Percentiles rank a stretch among this genome's conserved stretches.
These are phyloP conservation scores for Nothocercus nigrocapillus DNA, from an alignment of 2,113 vertebrate species.

Conservation along the genomic window DNA sequence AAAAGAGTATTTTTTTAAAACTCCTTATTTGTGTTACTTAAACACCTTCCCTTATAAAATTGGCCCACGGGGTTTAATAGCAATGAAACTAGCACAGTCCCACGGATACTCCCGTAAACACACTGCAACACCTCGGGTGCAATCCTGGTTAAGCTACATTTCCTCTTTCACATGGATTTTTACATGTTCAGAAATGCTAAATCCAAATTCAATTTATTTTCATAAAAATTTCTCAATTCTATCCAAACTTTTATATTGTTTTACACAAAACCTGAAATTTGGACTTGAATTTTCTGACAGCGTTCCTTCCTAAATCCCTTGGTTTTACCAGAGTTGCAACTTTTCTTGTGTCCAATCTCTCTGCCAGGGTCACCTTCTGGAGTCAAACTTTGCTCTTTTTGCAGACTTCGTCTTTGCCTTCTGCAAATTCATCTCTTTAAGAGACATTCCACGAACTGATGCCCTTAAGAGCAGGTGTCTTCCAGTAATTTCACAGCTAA, in stretches of 20 bases:
- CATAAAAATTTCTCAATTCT: background rate
- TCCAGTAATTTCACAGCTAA: background rate
- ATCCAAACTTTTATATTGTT: background rate
- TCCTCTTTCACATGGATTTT: background rate
- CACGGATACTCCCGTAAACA: background rate
- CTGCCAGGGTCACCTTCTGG: background rate
- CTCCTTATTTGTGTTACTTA: background rate
- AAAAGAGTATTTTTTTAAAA: background rate
- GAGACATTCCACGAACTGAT: too few relatives aligned
- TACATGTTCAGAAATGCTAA: background rate
- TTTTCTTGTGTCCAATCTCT: background rate
- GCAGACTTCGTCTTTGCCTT: too few relatives aligned
- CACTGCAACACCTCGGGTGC: too few relatives aligned
- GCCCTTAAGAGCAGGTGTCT: too few relatives aligned
- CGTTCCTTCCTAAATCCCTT: background rate
- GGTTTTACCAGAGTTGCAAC: background rate
- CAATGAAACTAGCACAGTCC: background rate
- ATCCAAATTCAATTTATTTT: background rate
- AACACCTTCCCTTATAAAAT: background rate
- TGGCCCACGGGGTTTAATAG: background rate
- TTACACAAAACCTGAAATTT: background rate
- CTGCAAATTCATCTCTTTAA: background rate
- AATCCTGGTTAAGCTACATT: background rate
- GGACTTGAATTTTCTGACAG: background rate
- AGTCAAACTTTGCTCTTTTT: background rate